Conservation (phyloP, 1,140 invertebrate genomes). For the Calephelis virginiensis region DNA sequence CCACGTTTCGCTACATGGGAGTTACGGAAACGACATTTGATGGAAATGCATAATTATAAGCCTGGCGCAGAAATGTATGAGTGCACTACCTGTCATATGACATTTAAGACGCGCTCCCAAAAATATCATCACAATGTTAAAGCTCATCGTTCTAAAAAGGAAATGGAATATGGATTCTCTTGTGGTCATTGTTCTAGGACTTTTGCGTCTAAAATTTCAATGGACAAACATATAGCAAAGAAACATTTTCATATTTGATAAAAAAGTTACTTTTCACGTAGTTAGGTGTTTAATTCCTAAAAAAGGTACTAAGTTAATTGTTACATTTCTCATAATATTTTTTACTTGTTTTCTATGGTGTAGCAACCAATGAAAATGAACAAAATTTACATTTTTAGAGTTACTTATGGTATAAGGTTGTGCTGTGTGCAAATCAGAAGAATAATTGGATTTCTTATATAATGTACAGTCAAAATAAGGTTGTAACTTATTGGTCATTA, state of each 20-base stretch:
- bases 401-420: too few species aligned
- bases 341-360: too few species aligned
- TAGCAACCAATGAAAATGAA: too few species aligned
- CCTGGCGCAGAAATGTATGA: conserved; percentile 67
- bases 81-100: conserved; percentile 76
- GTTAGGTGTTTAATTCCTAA: too few species aligned
- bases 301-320: too few species aligned
- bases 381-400: too few species aligned
- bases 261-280: too few species aligned
- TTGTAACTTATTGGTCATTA: too few species aligned
- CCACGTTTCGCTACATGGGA: conserved; percentile 67
- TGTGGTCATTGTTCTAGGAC: conserved; percentile 60
- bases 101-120: conserved; percentile 72
- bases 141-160: conserved; percentile 62
- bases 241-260: conserved; percentile 61
- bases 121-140: conserved; percentile 70
- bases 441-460: too few species aligned
- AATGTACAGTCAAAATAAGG: too few species aligned
- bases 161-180: conserved; percentile 53
- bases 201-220: conserved; percentile 58
- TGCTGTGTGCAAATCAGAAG: too few species aligned
- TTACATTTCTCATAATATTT: too few species aligned
- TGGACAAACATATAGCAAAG: conserved; percentile 66
- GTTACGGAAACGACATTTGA: conserved; percentile 55
- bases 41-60: conserved; percentile 69